Base-by-base conservation (phyloP, 2,797 vertebrate genomes). In the Sebastes flavidus region DNA sequence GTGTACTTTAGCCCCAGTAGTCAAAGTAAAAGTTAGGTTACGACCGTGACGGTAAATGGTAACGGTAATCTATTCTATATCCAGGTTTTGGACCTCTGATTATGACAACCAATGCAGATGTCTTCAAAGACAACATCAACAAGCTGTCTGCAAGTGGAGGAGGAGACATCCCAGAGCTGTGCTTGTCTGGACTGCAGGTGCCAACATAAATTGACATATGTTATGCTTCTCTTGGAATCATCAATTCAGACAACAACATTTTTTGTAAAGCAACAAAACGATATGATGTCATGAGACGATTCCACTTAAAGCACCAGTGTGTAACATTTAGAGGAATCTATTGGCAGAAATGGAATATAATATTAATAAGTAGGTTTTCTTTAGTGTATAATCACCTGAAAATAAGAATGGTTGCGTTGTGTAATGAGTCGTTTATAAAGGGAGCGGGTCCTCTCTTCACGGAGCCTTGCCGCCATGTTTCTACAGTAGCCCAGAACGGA, bases 151-250 rank as follows among this genome's bases (percentile, higher is more conserved):
- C 93, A 1, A 6, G 0, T 5, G 93, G 88, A 52, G 94, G 94
- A 67, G 94, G 90, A 52, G 94, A 95, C 61, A 12, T 29, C 4
- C 93, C 93, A 58, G 93, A 94, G 69, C 2, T 92, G 81, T 77
- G 83, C 55, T 63, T 96, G 62, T 95, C 95, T 70, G 94, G 86
- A 78, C 86, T 95, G 5, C 90, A 91, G 93, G 95, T 95, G 38
- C 30, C 24, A 5, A 55, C 4, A 49, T 18, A 42, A 2, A 13
- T 4, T 30, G 42, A 46, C 16, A 46, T 18, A 46, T 49, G 4
- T 54, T 66, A 3, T 63, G 42, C 56, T 38, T 38, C 36, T 63
- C 7, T 46, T 72, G 20, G 5, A 52, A 70, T 46, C n/a, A 25
- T 32, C 14, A 0, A 27, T 63, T 76, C 27, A 16, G 10, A 58